These are phyloP conservation scores for Ichneumoninae sp. DNA, from an alignment of 2,888 invertebrate genomes.

Conservation along the genomic window DNA sequence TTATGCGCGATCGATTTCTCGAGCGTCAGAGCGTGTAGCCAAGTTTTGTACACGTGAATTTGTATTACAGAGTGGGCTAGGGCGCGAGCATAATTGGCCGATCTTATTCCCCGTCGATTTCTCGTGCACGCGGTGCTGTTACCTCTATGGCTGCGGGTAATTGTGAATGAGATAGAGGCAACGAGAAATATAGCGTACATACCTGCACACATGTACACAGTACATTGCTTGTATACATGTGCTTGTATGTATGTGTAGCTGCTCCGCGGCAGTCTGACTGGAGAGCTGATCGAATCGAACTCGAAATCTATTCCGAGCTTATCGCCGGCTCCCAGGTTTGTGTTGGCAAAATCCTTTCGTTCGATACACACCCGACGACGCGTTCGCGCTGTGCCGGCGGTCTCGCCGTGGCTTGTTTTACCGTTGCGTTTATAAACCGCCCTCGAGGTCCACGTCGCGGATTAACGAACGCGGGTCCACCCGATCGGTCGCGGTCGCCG, in stretches of 20 bases:
- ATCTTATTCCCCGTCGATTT: conserved; percentile 70
- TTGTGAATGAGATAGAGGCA: conserved; percentile 57
- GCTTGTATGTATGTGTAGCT: neutral
- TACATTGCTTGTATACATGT: neutral
- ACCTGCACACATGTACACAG: neutral
- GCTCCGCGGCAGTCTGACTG: conserved; percentile 3
- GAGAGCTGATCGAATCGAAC: conserved; percentile 63
- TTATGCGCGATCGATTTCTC: conserved; percentile 42
- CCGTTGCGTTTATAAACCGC: neutral
- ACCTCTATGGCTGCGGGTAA: conserved; percentile 69
- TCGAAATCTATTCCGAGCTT: conserved; percentile 66
- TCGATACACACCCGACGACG: neutral
- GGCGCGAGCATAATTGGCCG: conserved; percentile 70
- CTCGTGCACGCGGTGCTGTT: conserved; percentile 62
- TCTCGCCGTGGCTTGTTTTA: neutral
- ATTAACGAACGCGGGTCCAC: conserved; percentile 14
- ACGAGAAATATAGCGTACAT: neutral
- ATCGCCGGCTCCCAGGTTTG: conserved; percentile 8
- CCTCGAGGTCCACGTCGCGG: conserved; percentile 5
- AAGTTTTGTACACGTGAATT: conserved; percentile 57
- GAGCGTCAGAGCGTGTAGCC: conserved; percentile 36
- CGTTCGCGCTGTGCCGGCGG: neutral
- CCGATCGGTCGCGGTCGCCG: conserved; percentile 51
- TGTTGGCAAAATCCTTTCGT: neutral
- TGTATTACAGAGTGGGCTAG: conserved; percentile 50